phyloP scores from a whole-genome alignment of 2,797 vertebrate genomes.

The Eulemur rubriventer region DNA sequence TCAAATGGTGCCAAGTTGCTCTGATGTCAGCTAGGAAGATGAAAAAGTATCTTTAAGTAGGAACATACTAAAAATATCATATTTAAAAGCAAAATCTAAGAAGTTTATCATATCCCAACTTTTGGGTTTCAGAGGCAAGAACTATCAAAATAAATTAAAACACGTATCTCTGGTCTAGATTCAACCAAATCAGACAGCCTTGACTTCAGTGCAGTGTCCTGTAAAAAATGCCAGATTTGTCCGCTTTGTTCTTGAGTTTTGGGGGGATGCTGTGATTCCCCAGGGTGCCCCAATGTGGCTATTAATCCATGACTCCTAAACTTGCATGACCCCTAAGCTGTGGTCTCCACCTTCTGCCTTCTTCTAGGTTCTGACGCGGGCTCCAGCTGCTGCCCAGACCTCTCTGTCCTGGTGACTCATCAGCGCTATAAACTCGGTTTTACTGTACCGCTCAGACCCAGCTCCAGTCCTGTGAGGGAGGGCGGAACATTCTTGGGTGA shows the following conservation, averaged over 20 bases:
- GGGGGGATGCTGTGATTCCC: not conserved
- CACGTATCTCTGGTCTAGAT: not conserved
- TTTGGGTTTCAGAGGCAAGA: slow-evolving; percentile 1
- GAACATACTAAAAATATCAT: not conserved
- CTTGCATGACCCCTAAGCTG: not conserved
- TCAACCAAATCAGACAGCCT: not conserved
- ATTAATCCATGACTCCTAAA: not conserved
- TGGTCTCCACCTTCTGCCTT: not conserved
- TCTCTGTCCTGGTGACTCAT: not conserved
- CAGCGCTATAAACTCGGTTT: not conserved
- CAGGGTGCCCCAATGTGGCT: not conserved
- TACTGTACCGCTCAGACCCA: not conserved
- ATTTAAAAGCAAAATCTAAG: slow-evolving; percentile 40
- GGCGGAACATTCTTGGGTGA: not conserved
- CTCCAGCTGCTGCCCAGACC: not conserved
- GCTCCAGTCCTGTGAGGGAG: not conserved
- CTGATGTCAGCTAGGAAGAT: not conserved
- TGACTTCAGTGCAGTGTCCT: not conserved
- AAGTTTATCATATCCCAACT: not conserved
- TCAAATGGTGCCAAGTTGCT: rapidly evolving
- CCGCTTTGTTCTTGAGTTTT: not conserved
- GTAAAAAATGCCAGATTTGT: not conserved
- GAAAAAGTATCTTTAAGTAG: not conserved
- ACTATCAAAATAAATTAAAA: not conserved
- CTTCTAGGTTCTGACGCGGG: not conserved